Evolutionary conservation across 2,113 vertebrate genomes (phyloP), one percentile per base, ranked within the genome.

Genomic region (Gasterosteus aculeatus): DNA sequence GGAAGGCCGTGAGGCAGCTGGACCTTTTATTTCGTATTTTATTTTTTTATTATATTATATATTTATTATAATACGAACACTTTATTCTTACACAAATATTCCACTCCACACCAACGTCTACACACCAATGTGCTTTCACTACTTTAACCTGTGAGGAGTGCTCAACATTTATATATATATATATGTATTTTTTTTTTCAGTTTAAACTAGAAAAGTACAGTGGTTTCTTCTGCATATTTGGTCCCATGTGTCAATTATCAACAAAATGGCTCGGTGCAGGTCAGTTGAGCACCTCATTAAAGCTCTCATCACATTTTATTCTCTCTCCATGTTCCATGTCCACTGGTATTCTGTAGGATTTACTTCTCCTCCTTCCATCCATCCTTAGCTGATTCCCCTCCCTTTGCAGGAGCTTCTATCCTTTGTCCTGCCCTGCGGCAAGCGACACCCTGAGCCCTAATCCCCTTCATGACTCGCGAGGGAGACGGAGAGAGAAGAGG

Each of bases 341-440:
- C n/a, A 14, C 38, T 59, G 19, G 47, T 58, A 58, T 72, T 75
- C 66, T 69, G 29, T 74, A 11, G 14, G 42, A 49, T 71, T 60
- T 80, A 68, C 35, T 71, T 60, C 39, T 68, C 80, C 73, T 84
- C 70, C 60, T 62, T 68, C 75, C 46, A 68, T 70, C 67, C 56
- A 80, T 71, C 57, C 70, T 46, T 47, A 26, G 72, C 78, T 76
- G 73, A 85, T 74, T 85, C 75, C 65, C 16, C 19, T 78, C 77
- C 61, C 68, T 35, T 38, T 31, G 54, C 64, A 71, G 75, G 58
- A 62, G 65, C 63, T 75, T 70, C 58, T 47, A 71, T 63, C 59
- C 53, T 72, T 82, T 82, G 84, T 80, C 81, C 59, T 59, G 61
- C 80, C 80, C 74, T 59, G 63, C 1, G 7, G 29, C 7, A 12